Percentiles rank a stretch among this genome's conserved stretches.
These are phyloP conservation scores for Rhaphigaster nebulosa DNA, from an alignment of 2,888 invertebrate species.

Conservation along the genomic window DNA sequence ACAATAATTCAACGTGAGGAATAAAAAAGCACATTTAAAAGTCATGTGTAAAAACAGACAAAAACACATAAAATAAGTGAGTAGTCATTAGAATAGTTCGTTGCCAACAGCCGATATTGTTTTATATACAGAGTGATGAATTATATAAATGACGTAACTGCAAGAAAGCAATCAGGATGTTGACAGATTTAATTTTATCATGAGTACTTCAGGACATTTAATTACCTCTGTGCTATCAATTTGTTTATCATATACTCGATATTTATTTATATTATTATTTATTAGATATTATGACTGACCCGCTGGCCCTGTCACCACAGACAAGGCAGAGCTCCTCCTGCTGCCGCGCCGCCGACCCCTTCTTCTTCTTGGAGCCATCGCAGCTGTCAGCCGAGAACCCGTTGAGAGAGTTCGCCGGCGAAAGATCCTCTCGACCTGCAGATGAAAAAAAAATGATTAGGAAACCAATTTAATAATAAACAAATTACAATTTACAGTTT, in stretches of 20 bases:
- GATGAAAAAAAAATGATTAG: slow-evolving; percentile 67
- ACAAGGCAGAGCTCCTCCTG: slow-evolving; percentile 98
- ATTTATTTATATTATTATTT: neutral
- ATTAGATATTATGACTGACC: slow-evolving; percentile 57
- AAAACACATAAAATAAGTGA: too few species aligned
- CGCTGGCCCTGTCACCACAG: slow-evolving; percentile 97
- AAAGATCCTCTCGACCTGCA: slow-evolving; percentile 91
- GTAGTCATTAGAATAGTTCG: too few species aligned
- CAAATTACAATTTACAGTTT: too few species aligned
- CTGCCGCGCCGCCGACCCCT: slow-evolving; percentile 91
- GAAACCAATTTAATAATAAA: neutral
- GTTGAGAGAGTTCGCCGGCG: slow-evolving; percentile 89
- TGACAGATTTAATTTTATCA: neutral
- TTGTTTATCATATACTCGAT: neutral
- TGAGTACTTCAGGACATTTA: neutral
- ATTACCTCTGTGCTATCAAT: neutral
- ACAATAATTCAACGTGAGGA: too few species aligned
- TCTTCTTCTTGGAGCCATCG: slow-evolving; percentile 88
- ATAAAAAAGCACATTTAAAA: too few species aligned
- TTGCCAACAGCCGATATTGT: too few species aligned
- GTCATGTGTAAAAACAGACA: too few species aligned
- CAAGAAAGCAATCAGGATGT: too few species aligned
- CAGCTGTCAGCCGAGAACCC: slow-evolving; percentile 87
- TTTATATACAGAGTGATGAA: too few species aligned
- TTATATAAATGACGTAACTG: too few species aligned